Percentiles rank a stretch among this genome's conserved stretches.
These are phyloP conservation scores for Lepeophtheirus nordmannii DNA, from an alignment of 2,888 invertebrate species.

Conservation along the genomic window DNA sequence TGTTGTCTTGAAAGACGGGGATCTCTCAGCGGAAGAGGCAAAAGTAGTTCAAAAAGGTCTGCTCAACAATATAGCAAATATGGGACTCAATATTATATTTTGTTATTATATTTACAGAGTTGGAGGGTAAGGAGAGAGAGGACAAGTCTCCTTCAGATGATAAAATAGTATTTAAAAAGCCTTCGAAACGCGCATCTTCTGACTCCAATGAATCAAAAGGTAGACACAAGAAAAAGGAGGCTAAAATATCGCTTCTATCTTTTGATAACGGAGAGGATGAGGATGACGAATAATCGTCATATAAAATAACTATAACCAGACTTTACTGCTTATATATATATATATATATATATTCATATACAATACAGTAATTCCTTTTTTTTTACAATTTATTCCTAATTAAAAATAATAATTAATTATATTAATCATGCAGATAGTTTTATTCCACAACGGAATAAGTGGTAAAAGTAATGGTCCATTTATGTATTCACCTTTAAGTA, in stretches of 20 bases:
- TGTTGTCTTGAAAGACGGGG: conserved; percentile 60
- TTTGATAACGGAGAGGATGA: conserved; percentile 33
- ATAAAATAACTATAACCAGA: too few relatives aligned
- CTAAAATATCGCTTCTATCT: conserved; percentile 31
- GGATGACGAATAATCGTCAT: conserved; percentile 27
- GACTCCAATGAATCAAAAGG: conserved; percentile 28
- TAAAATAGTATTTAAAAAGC: conserved; percentile 31
- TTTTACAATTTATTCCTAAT: too few relatives aligned
- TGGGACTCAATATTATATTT: too few relatives aligned
- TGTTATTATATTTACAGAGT: neutral
- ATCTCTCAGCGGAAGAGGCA: conserved; percentile 62
- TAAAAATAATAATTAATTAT: too few relatives aligned
- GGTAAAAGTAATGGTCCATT: too few relatives aligned
- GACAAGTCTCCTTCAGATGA: conserved; percentile 27
- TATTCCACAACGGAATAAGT: too few relatives aligned
- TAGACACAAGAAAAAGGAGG: conserved; percentile 29
- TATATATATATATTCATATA: too few relatives aligned
- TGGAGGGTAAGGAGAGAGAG: conserved; percentile 24
- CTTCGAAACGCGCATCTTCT: conserved; percentile 29
- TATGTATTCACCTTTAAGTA: too few relatives aligned
- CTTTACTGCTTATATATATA: too few relatives aligned
- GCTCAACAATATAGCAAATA: too few relatives aligned
- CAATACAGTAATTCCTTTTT: too few relatives aligned
- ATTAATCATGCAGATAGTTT: too few relatives aligned
- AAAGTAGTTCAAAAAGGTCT: conserved; percentile 31